phyloP scores from a whole-genome alignment of 2,113 vertebrate species.

The Barbus barbus region DNA sequence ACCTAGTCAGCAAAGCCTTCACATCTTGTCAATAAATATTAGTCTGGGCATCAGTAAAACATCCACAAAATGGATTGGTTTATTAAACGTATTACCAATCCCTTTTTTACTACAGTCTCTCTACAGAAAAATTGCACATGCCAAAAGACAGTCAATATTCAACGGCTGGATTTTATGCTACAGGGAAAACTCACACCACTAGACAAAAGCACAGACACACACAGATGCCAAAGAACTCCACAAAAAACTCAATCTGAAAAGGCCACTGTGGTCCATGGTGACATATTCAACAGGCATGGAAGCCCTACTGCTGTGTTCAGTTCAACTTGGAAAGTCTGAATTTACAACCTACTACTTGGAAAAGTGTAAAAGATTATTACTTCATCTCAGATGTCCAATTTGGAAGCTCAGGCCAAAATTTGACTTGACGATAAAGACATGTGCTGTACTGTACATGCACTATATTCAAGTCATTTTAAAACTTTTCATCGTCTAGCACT shows the following conservation, averaged over 20 bases:
- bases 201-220: neutral
- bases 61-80: slow-evolving; percentile 50
- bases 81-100: slow-evolving; percentile 57
- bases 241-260: neutral
- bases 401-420: neutral
- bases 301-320: neutral
- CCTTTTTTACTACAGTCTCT: slow-evolving; percentile 20
- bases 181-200: neutral
- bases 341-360: neutral
- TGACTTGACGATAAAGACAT: neutral
- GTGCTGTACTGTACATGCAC: neutral
- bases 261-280: neutral
- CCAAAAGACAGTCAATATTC: slow-evolving; percentile 50
- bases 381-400: neutral
- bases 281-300: neutral
- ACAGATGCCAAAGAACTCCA: neutral
- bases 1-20: slow-evolving; percentile 81
- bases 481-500: no score
- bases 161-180: no score
- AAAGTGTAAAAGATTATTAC: neutral
- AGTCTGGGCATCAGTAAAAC: slow-evolving; percentile 59
- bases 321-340: neutral
- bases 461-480: neutral
- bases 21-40: slow-evolving; percentile 85
- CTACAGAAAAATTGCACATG: slow-evolving; percentile 46